Percentiles rank a stretch among this genome's conserved stretches.
phyloP scores from a whole-genome alignment of 1,140 invertebrate genomes.

The Orius insidiosus region DNA sequence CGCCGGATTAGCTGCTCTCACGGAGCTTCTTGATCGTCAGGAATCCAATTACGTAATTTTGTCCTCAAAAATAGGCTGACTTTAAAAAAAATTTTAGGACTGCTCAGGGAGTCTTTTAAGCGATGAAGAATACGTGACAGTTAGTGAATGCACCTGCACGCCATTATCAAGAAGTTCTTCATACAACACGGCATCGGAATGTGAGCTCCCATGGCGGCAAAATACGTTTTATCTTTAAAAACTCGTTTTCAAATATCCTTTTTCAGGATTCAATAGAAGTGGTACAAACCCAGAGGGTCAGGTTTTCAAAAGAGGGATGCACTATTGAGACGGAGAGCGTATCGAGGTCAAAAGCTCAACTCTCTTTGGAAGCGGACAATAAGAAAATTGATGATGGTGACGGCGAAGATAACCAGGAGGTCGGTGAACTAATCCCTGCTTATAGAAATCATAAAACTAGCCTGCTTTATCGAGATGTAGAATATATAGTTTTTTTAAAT shows the following conservation, averaged over 20 bases:
- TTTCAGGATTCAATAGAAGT: conserved; percentile 8
- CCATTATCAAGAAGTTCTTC: conserved; percentile 43
- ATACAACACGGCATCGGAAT: conserved; percentile 46
- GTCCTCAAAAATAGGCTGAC: no score
- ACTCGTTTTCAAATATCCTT: conserved; percentile 16
- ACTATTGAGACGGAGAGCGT: conserved; percentile 3
- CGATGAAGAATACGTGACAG: conserved; percentile 43
- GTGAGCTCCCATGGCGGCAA: conserved; percentile 25
- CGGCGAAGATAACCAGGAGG: neutral
- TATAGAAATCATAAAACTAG: no score
- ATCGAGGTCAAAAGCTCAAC: neutral
- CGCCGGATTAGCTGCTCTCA: conserved; percentile 42
- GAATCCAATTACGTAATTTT: no score
- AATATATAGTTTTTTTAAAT: no score
- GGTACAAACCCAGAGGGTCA: conserved; percentile 9
- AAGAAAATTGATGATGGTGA: conserved; percentile 2
- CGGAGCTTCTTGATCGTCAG: conserved; percentile 42
- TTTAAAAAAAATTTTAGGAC: neutral
- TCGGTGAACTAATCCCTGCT: neutral
- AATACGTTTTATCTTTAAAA: no score
- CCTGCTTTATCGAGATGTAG: no score
- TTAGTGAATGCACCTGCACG: conserved; percentile 46
- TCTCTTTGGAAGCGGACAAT: neutral
- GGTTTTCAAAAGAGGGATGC: conserved; percentile 14
- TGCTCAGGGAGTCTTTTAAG: conserved; percentile 12